These are phyloP conservation scores for Trachops cirrhosus DNA, from an alignment of 2,797 vertebrate species.

Conservation along the genomic window DNA sequence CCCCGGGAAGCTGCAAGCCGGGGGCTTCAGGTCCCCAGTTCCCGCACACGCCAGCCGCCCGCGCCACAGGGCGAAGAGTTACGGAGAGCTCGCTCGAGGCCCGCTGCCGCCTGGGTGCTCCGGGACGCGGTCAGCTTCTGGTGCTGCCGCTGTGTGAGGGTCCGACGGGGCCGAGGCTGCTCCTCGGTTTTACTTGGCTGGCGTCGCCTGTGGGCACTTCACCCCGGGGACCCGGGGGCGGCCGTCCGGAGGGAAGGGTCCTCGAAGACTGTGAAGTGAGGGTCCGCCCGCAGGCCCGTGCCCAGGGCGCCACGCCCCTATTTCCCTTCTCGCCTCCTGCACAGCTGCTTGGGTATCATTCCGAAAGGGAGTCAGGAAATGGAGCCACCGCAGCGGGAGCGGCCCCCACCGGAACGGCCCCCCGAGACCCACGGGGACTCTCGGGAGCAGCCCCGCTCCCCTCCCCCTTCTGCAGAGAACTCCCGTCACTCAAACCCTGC, in stretches of 20 bases:
- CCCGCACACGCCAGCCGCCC: not conserved
- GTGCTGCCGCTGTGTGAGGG: not conserved
- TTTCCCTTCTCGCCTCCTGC: not conserved
- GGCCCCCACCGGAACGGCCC: not conserved
- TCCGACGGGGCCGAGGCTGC: not conserved
- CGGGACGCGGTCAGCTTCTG: not conserved
- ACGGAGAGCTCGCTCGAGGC: not conserved
- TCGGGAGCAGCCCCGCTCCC: not conserved
- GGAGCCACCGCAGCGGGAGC: not conserved
- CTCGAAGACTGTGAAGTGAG: not conserved
- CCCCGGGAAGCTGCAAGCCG: not conserved
- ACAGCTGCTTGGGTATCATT: not conserved
- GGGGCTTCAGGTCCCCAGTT: not conserved
- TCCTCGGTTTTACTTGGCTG: not conserved
- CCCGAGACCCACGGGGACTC: not conserved
- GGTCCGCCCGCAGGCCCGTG: not conserved
- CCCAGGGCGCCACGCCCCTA: not conserved
- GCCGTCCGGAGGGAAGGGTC: not conserved
- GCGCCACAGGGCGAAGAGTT: not conserved
- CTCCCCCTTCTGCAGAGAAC: not conserved
- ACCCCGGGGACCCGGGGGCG: not conserved
- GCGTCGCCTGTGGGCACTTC: not conserved
- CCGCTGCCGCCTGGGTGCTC: not conserved
- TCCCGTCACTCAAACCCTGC: not conserved
- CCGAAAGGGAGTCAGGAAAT: not conserved